phyloP scores from a whole-genome alignment of 2,113 vertebrate species.

The Choloepus hoffmanni region DNA sequence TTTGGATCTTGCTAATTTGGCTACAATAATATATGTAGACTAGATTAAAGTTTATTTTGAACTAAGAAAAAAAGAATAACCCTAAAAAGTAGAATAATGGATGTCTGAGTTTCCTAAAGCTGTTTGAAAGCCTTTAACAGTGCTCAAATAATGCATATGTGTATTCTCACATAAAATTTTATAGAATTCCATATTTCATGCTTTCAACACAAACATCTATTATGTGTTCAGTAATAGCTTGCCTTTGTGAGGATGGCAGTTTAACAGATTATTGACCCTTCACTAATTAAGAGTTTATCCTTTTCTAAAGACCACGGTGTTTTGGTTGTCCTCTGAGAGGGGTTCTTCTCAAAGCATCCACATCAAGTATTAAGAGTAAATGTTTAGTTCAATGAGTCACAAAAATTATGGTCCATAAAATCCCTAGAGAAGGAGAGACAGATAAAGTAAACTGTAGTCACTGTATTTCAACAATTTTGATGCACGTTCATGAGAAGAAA shows the following conservation, averaged over 20 bases:
- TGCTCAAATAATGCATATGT: slow-evolving; percentile 51
- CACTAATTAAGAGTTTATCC: slow-evolving; percentile 61
- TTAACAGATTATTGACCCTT: slow-evolving; percentile 39
- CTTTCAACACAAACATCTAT: slow-evolving; percentile 49
- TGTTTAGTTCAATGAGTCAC: neutral
- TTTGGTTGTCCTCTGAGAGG: slow-evolving; percentile 29
- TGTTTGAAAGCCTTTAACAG: slow-evolving; percentile 32
- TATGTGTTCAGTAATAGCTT: slow-evolving; percentile 58
- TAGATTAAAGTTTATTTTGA: slow-evolving; percentile 43
- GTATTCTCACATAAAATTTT: slow-evolving; percentile 34
- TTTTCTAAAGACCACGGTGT: slow-evolving; percentile 59
- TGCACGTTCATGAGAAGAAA: neutral
- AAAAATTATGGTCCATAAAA: neutral
- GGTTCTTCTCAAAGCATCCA: slow-evolving; percentile 1
- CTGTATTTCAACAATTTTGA: slow-evolving; percentile 27
- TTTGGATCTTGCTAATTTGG: slow-evolving; percentile 34
- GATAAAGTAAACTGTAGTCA: neutral
- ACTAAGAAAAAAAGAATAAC: slow-evolving; percentile 8
- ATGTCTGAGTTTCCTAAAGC: slow-evolving; percentile 34
- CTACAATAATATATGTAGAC: slow-evolving; percentile 12
- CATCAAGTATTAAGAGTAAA: neutral
- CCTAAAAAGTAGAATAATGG: neutral
- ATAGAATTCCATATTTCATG: slow-evolving; percentile 68
- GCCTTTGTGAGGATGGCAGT: slow-evolving; percentile 55
- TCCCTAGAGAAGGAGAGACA: neutral